A percentile compares a stretch with the other conserved stretches of the same genome.
Conservation (phyloP, 2,113 vertebrate species). For the Istiophorus platypterus region DNA sequence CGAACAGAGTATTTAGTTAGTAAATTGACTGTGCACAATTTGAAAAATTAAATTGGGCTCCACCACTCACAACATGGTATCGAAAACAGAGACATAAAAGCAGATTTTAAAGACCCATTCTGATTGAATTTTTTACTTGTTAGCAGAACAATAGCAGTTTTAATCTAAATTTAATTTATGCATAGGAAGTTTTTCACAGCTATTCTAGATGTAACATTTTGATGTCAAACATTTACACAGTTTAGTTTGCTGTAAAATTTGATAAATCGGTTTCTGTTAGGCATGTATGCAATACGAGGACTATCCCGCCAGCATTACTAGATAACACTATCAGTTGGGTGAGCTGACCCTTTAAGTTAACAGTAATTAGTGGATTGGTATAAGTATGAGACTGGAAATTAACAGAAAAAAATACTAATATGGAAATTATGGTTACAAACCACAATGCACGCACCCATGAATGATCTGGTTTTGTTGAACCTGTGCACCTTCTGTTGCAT, state of each 20-base stretch:
- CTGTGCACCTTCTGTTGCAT: constrained; percentile 11
- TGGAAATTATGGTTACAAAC: neutral
- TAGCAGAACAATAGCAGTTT: neutral
- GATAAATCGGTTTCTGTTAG: no score
- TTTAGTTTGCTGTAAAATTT: neutral
- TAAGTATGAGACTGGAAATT: neutral
- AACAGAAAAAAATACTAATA: neutral
- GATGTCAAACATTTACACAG: neutral
- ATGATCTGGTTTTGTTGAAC: constrained; percentile 17
- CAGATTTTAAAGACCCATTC: neutral
- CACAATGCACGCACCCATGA: neutral
- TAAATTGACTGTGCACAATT: no score
- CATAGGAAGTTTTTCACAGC: neutral
- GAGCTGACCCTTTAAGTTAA: no score
- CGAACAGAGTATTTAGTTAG: neutral
- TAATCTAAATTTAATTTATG: neutral
- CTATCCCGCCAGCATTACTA: neutral
- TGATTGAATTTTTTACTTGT: neutral
- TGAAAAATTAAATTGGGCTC: neutral
- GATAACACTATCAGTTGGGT: neutral
- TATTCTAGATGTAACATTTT: neutral
- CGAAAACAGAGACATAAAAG: neutral
- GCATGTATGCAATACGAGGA: neutral
- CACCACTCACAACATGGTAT: neutral
- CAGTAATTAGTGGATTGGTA: neutral